Conservation (phyloP, 2,888 invertebrate species). For the Lagria hirta region DNA sequence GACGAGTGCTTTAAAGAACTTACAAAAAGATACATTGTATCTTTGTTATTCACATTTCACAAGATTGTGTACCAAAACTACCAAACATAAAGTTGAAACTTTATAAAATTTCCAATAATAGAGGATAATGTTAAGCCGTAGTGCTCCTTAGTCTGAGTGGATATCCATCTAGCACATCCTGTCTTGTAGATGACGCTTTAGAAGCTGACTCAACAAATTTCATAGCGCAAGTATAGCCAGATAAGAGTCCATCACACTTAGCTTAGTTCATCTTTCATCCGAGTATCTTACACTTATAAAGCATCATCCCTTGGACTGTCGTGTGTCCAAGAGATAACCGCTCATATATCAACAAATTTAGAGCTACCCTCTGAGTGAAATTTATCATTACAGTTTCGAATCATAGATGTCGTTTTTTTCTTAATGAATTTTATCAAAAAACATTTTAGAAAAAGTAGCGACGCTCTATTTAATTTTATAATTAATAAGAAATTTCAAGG, state of each 20-base stretch:
- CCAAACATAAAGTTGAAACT: too few species aligned
- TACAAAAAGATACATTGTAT: too few species aligned
- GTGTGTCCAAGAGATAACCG: conserved; percentile 29
- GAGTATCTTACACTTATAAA: conserved; percentile 30
- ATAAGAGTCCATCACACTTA: conserved; percentile 41
- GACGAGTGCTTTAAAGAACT: too few species aligned
- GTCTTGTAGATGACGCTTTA: conserved; percentile 31
- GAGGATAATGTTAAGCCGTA: conserved; percentile 25
- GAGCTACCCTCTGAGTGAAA: conserved; percentile 21
- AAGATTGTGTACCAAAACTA: too few species aligned
- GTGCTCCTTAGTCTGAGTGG: conserved; percentile 29
- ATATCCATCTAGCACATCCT: conserved; percentile 31
- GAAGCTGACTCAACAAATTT: conserved; percentile 40
- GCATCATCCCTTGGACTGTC: conserved; percentile 26
- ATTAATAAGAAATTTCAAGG: conserved; percentile 16
- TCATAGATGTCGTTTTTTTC: too few species aligned
- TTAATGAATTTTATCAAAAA: conserved; percentile 1
- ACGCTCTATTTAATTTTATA: conserved; percentile 16
- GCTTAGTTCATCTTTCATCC: conserved; percentile 37
- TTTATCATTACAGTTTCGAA: conserved; percentile 11
- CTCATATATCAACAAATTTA: conserved; percentile 27
- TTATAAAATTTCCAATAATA: too few species aligned
- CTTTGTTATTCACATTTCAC: too few species aligned
- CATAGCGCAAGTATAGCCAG: conserved; percentile 33
- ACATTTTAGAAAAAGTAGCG: conserved; percentile 1